Evolutionary conservation across 2,888 invertebrate species (phyloP).

Genomic region (Drosophila putrida): DNA sequence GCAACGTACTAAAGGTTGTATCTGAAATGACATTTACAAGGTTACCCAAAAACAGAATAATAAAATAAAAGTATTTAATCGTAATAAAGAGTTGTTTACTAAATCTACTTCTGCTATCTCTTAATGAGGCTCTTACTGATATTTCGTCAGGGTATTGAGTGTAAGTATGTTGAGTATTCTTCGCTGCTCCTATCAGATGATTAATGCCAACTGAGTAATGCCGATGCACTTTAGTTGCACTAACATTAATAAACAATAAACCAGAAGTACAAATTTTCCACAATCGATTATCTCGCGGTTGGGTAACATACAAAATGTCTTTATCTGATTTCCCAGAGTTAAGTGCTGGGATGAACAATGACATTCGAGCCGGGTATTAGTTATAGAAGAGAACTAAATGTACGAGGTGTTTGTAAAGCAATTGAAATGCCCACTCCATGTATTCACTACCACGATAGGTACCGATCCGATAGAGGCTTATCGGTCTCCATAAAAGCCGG

Average conservation of each 20-base stretch:
- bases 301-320: slow-evolving; percentile 29
- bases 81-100: slow-evolving; percentile 21
- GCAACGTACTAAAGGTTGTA: background rate
- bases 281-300: slow-evolving; percentile 42
- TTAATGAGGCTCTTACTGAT: slow-evolving; percentile 14
- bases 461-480: no score
- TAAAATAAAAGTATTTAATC: slow-evolving; percentile 1
- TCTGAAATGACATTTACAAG: slow-evolving; percentile 41
- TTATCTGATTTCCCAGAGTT: slow-evolving; percentile 34
- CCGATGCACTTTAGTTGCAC: slow-evolving; percentile 45
- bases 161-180: slow-evolving; percentile 16
- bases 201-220: slow-evolving; percentile 46
- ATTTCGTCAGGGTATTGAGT: slow-evolving; percentile 8
- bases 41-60: slow-evolving; percentile 19
- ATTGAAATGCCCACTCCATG: slow-evolving; percentile 59
- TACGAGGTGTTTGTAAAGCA: slow-evolving; percentile 61
- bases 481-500: slow-evolving; percentile 65
- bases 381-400: slow-evolving; percentile 18
- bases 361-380: slow-evolving; percentile 24
- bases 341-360: slow-evolving; percentile 57
- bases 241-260: slow-evolving; percentile 8
- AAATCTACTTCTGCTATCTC: slow-evolving; percentile 13
- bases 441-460: slow-evolving; percentile 27
- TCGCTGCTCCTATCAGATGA: slow-evolving; percentile 42
- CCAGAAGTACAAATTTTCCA: slow-evolving; percentile 31